Base-by-base conservation (phyloP, 2,113 vertebrate species). In the Malurus melanocephalus region DNA sequence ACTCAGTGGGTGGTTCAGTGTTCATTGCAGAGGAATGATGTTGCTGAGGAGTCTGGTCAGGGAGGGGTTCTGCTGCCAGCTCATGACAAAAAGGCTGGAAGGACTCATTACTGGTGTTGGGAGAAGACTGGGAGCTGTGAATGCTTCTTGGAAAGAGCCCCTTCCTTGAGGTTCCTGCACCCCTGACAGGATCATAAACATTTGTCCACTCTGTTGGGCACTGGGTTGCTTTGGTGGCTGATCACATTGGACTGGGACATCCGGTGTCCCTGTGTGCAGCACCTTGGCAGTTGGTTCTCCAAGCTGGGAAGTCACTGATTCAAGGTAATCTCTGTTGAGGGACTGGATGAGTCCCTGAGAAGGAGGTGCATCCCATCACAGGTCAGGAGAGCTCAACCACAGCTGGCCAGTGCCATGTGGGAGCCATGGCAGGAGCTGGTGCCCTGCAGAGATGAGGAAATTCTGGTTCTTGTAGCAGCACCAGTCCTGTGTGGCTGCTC, bases 191-290 rank as follows among this genome's bases (percentile, higher is more conserved):
- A 30, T 10, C 62, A 35, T 6, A 30, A 48, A 46, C 16, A 21
- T 48, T 33, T 55, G n/a, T 46, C 18, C 38, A 7, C 38, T 0
- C 0, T 45, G 38, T 11, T n/a, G 55, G 61, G 55, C 40, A 11
- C 28, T 69, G 55, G 4, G 10, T 38, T 33, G 13, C 53, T 45
- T 52, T 76, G 52, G 43, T 43, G 53, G 11, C 45, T 60, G 53
- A 32, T 52, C 32, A 18, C 32, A 16, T 5, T 85, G 53, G 61
- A 53, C n/a, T 60, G 26, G 38, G 57, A 4, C 18, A 46, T 52
- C 38, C n/a, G 35, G 9, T 35, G 53, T 56, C 35, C 33, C 42
- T 56, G 60, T 49, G 35, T 33, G 33, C 33, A 33, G 33, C 33
- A 33, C 33, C 33, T 33, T 33, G 68, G 82, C 40, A n/a, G 24